These are phyloP conservation scores for Mergus octosetaceus DNA, from an alignment of 2,797 vertebrate species.

Conservation along the genomic window DNA sequence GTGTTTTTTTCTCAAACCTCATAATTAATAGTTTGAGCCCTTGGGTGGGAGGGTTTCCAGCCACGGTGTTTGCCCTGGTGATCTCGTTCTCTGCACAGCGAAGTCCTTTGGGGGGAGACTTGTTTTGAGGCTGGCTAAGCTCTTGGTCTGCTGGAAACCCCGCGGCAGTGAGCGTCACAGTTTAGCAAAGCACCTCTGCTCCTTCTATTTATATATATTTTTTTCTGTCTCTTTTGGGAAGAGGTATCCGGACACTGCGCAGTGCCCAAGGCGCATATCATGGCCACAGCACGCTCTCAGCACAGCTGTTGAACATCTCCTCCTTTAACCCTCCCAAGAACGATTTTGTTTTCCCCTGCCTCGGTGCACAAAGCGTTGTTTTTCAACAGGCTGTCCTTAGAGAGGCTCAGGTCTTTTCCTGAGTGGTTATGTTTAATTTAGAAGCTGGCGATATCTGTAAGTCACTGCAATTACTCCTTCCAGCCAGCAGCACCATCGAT, in stretches of 20 bases:
- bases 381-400: neutral
- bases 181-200: neutral
- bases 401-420: neutral
- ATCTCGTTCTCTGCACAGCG: neutral
- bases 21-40: neutral
- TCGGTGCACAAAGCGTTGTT: accelerated
- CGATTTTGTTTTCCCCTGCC: neutral
- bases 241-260: neutral
- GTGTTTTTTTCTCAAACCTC: neutral
- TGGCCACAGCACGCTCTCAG: neutral
- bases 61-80: neutral
- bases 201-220: neutral
- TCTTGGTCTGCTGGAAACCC: neutral
- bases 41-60: neutral
- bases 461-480: constrained; percentile 32
- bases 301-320: neutral
- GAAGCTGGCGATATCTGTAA: constrained; percentile 6
- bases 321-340: neutral
- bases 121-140: neutral
- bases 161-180: accelerated
- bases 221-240: neutral
- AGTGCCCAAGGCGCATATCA: neutral
- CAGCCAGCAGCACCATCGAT: neutral
- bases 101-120: accelerated
- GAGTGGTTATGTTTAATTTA: constrained; percentile 39